Percentiles rank a stretch among this genome's conserved stretches.
These are phyloP conservation scores for Saguinus midas DNA, from an alignment of 2,113 vertebrate genomes.

Conservation along the genomic window DNA sequence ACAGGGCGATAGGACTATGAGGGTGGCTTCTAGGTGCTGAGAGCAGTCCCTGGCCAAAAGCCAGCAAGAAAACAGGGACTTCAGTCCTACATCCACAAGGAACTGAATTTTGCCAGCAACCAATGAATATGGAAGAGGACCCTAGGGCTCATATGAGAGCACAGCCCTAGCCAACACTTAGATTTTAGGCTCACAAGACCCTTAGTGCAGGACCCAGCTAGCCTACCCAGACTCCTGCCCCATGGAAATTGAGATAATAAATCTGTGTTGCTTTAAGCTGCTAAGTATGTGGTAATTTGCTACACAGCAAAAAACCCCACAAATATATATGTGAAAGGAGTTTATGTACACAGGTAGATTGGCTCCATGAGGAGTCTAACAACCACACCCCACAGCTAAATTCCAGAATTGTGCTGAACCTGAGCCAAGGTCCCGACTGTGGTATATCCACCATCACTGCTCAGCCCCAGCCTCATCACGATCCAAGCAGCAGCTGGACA, in stretches of 20 bases:
- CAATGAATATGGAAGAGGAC: neutral
- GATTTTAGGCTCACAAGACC: neutral
- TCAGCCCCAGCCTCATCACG: neutral
- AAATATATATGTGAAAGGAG: neutral
- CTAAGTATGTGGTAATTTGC: neutral
- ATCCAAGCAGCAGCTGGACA: neutral
- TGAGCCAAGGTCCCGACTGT: neutral
- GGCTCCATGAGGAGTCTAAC: neutral
- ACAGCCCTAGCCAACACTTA: neutral
- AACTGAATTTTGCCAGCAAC: neutral
- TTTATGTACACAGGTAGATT: neutral
- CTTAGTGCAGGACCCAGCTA: neutral
- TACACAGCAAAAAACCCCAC: neutral
- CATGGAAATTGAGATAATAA: neutral
- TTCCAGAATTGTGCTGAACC: neutral
- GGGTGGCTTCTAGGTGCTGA: neutral
- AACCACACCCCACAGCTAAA: neutral
- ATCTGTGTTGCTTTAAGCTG: neutral
- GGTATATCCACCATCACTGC: neutral
- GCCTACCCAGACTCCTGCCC: neutral
- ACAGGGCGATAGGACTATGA: neutral
- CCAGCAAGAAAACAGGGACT: neutral
- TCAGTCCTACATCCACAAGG: neutral
- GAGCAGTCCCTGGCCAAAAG: neutral
- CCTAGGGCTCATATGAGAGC: neutral